phyloP scores from a whole-genome alignment of 1,140 invertebrate species.

The Atopsyche davidsoni region DNA sequence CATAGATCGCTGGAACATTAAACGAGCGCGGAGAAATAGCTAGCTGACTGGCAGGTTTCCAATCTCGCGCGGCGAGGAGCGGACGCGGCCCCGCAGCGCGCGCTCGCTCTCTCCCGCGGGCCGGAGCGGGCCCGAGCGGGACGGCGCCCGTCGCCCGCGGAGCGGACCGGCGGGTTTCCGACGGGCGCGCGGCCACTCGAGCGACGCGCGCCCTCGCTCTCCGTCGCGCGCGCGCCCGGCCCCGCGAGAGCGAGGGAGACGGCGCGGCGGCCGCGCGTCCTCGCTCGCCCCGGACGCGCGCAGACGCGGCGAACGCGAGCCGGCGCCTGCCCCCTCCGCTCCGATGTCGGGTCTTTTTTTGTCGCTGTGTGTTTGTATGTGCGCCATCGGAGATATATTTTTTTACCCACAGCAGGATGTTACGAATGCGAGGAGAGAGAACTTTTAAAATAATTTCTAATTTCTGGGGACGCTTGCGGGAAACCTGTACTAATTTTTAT shows the following conservation, averaged over 20 bases:
- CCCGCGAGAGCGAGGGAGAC: constrained; percentile 1
- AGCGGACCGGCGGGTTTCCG: constrained; percentile 18
- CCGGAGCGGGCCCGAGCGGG: constrained; percentile 3
- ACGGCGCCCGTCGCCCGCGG: constrained; percentile 8
- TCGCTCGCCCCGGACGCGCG: constrained; percentile 5
- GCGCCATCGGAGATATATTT: constrained; percentile 11
- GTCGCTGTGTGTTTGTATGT: constrained; percentile 13
- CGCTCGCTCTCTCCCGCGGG: constrained; percentile 11
- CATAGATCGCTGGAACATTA: constrained; percentile 25
- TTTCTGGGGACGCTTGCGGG: no score
- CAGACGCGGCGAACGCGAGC: constrained; percentile 26
- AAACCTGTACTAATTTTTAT: no score
- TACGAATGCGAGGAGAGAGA: no score
- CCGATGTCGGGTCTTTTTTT: constrained; percentile 11
- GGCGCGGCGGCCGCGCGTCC: constrained; percentile 7
- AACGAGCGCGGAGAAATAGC: constrained; percentile 25
- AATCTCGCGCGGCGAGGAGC: constrained; percentile 18
- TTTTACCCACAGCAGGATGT: no score
- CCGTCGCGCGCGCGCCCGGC: constrained; percentile 4
- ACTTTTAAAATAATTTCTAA: no score
- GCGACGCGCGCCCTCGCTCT: constrained; percentile 1
- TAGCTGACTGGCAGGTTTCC: constrained; percentile 30
- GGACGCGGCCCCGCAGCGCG: constrained; percentile 1
- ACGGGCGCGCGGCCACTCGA: background rate
- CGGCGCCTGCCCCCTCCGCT: constrained; percentile 27